phyloP scores from a whole-genome alignment of 1,140 invertebrate genomes.

The Drosophila subpulchrella region DNA sequence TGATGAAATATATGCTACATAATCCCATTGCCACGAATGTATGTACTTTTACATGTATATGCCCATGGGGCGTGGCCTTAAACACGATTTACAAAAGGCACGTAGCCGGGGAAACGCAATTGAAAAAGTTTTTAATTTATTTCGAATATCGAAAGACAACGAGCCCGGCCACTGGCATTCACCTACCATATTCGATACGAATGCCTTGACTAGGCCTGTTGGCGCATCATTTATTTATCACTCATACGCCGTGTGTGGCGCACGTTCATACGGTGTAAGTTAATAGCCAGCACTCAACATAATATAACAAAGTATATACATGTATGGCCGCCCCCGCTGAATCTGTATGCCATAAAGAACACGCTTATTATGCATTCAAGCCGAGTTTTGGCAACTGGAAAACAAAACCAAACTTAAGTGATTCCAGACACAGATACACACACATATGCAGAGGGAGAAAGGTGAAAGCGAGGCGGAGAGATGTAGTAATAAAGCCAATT shows the following conservation, averaged over 20 bases:
- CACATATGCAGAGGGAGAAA: background rate
- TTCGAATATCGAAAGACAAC: conserved; percentile 62
- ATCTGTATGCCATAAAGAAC: conserved; percentile 40
- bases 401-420: conserved; percentile 74
- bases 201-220: conserved; percentile 33
- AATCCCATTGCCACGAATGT: conserved; percentile 19
- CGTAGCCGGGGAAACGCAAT: conserved; percentile 60
- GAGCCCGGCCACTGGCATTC: background rate
- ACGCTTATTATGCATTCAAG: conserved; percentile 68
- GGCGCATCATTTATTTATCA: conserved; percentile 68
- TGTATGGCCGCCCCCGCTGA: background rate
- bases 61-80: background rate
- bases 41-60: background rate
- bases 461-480: background rate
- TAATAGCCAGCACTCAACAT: conserved; percentile 71
- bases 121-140: conserved; percentile 76
- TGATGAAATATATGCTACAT: conserved; percentile 32
- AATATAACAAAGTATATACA: conserved; percentile 56
- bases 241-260: conserved; percentile 58
- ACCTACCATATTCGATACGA: background rate
- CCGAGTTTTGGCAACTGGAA: conserved; percentile 67
- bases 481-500: conserved; percentile 48
- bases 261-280: conserved; percentile 67
- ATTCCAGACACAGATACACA: conserved; percentile 56
- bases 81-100: conserved; percentile 16